Base-by-base conservation (phyloP, 1,140 invertebrate species). In the Nylanderia fulva region DNA sequence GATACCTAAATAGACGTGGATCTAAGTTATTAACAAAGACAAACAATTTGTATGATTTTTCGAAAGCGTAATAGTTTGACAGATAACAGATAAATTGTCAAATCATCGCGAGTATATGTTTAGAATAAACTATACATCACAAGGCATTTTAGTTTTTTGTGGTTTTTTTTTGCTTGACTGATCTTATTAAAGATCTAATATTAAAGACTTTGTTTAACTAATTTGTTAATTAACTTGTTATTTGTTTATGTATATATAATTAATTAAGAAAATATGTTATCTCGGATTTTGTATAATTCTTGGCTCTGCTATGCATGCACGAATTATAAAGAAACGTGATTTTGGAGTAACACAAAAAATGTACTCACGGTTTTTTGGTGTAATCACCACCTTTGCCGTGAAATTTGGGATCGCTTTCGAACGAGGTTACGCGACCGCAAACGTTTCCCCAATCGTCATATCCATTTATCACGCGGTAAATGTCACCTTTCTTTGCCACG, bases 391-490 rank as follows among this genome's bases (percentile, higher is more conserved):
- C 95, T 84, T 95, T 95, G 80, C 95, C 95, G n/a, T 80, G 77
- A 33, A 93, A 92, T 56, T 89, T 61, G 15, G 93, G 89, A 85
- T 94, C 66, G 79, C 86, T 91, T 54, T 93, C 88, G n/a, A 90
- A 89, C 0, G 69, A 24, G 9, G 94, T 95, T 33, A 94, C 86
- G 61, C 93, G 94, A 7, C 96, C 96, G 90, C 97, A 97, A 64
- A 97, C 93, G 89, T 97, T 96, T 3, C 96, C 96, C 90, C 96
- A 97, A 87, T 96, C 95, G 89, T 97, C 96, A 84, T 96, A 96
- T 11, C 97, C 97, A 91, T 97, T 95, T 48, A 97, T 91, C 15
- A 97, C 92, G 27, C 96, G 93, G 85, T 95, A 94, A 52, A 96
- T 94, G 86, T 97, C 95, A 5, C 96, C 96, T 85, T 96, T 93